These are phyloP conservation scores for Euwallacea fornicatus DNA, from an alignment of 1,140 invertebrate species.

Conservation along the genomic window DNA sequence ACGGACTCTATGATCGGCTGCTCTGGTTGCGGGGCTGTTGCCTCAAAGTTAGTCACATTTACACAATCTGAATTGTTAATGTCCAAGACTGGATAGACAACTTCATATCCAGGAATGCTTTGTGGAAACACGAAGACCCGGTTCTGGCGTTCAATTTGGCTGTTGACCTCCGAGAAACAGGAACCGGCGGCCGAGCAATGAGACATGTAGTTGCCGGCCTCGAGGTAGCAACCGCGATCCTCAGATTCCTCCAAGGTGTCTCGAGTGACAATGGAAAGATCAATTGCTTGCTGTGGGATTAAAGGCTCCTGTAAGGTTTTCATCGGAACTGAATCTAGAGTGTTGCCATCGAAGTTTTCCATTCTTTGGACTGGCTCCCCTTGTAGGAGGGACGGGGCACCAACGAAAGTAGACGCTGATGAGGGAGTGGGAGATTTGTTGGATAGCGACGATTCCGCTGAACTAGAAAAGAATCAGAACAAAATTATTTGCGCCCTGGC, in stretches of 20 bases:
- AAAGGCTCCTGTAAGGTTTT: constrained; percentile 3
- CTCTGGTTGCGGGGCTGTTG: constrained; percentile 1
- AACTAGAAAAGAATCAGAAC: too few species aligned
- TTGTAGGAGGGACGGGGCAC: background rate
- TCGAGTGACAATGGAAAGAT: constrained; percentile 5
- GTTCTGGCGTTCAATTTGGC: constrained; percentile 19
- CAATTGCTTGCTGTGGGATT: constrained; percentile 9
- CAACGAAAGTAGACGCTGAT: constrained; percentile 5
- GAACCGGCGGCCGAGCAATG: constrained; percentile 41
- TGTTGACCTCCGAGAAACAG: constrained; percentile 37
- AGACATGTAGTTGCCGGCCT: constrained; percentile 32
- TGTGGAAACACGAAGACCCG: constrained; percentile 49
- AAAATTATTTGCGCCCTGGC: too few species aligned
- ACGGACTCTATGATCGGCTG: constrained; percentile 30
- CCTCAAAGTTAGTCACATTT: background rate
- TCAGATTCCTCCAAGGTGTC: background rate
- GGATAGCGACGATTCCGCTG: too few species aligned
- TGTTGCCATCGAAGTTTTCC: constrained; percentile 12
- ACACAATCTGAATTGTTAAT: too few species aligned
- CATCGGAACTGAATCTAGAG: background rate
- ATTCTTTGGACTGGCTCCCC: background rate
- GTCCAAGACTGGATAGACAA: constrained; percentile 26
- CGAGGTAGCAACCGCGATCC: constrained; percentile 6
- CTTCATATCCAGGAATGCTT: constrained; percentile 48
- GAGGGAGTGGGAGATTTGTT: constrained; percentile 24